Evolutionary conservation across 2,888 invertebrate genomes (phyloP).

Genomic region (Eristalis tenax): DNA sequence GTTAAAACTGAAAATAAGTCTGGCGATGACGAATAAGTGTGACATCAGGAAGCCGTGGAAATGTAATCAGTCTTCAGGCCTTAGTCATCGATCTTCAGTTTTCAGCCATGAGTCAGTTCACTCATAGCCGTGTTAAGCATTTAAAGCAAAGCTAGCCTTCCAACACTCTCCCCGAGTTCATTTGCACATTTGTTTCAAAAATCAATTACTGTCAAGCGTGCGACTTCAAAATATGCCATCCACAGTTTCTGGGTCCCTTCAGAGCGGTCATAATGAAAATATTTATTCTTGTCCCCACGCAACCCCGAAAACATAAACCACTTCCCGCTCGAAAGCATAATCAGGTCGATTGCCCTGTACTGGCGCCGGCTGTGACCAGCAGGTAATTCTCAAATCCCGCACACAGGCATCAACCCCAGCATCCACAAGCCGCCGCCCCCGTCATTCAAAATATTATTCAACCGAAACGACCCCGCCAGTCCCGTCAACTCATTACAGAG

Average conservation of each 20-base stretch:
- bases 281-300: neutral
- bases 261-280: neutral
- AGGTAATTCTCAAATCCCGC: constrained; percentile 1
- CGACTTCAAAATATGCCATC: neutral
- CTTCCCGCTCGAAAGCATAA: neutral
- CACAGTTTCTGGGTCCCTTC: neutral
- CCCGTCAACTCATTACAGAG: neutral
- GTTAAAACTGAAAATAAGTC: too few species aligned
- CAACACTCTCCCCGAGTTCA: neutral
- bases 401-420: neutral
- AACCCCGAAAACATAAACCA: neutral
- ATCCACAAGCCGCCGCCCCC: neutral
- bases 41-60: too few species aligned
- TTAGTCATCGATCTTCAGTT: too few species aligned
- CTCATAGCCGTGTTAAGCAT: too few species aligned
- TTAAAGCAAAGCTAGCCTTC: neutral
- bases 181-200: neutral
- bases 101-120: too few species aligned
- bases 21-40: too few species aligned
- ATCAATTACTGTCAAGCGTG: neutral
- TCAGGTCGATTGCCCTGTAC: neutral
- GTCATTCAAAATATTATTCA: constrained; percentile 37
- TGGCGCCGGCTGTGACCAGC: neutral
- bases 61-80: too few species aligned
- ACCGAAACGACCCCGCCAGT: constrained; percentile 5